These are phyloP conservation scores for Ranitomeya imitator DNA, from an alignment of 2,113 vertebrate genomes.

Conservation along the genomic window DNA sequence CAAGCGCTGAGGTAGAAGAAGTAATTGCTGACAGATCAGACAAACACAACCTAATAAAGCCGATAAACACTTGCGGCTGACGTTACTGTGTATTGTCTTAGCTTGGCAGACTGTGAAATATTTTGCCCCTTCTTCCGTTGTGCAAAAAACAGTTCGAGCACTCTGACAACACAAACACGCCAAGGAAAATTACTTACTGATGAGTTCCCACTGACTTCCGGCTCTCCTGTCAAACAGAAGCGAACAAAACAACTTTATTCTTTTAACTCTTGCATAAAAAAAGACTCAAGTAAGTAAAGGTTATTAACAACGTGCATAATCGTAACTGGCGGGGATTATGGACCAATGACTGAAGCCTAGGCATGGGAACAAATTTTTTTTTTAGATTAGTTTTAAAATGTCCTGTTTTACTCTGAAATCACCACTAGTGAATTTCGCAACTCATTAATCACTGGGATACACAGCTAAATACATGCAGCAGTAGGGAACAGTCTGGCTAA, in stretches of 20 bases:
- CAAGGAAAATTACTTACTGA: constrained; percentile 66
- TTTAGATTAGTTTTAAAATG: neutral
- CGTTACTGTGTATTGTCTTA: neutral
- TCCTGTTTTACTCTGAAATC: no score
- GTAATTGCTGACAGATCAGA: constrained; percentile 3
- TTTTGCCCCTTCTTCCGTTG: neutral
- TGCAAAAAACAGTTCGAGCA: neutral
- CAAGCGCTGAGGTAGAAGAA: neutral
- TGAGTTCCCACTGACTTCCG: constrained; percentile 68
- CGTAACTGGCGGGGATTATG: neutral
- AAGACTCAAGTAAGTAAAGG: neutral
- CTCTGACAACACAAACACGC: constrained; percentile 19
- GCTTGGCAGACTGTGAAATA: constrained; percentile 28
- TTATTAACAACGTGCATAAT: neutral
- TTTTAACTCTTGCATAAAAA: neutral
- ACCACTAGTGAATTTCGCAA: no score
- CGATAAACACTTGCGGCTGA: neutral
- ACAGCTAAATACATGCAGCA: neutral
- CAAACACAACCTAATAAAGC: constrained; percentile 3
- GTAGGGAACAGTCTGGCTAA: neutral
- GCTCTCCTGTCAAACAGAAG: constrained; percentile 65
- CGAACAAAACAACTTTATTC: constrained; percentile 46
- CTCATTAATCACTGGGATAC: no score
- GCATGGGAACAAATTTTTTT: neutral
- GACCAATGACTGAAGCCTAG: neutral